These are phyloP conservation scores for Tenthredo scrophulariae DNA, from an alignment of 2,888 invertebrate species.

Conservation along the genomic window DNA sequence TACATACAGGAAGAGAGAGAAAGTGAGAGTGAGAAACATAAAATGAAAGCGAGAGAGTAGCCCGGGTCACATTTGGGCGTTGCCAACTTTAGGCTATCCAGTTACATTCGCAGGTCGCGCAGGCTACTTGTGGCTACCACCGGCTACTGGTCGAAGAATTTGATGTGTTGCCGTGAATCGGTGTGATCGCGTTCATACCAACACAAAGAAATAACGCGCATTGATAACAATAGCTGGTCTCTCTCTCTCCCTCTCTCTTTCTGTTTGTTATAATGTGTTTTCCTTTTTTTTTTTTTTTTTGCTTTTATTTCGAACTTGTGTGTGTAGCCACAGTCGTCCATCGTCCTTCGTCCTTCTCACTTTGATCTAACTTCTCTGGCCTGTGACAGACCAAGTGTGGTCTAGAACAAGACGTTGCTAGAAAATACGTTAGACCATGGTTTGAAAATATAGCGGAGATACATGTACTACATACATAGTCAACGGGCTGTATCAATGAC, in stretches of 20 bases:
- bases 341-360: neutral
- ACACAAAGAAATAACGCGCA: neutral
- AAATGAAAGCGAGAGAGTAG: slow-evolving; percentile 34
- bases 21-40: neutral
- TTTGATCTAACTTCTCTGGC: neutral
- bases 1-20: neutral
- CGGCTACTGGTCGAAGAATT: slow-evolving; percentile 48
- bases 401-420: slow-evolving; percentile 12
- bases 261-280: neutral
- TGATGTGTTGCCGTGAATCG: slow-evolving; percentile 36
- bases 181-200: slow-evolving; percentile 30
- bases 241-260: neutral
- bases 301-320: neutral
- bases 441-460: slow-evolving; percentile 27
- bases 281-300: neutral
- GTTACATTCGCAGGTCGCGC: slow-evolving; percentile 71
- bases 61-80: slow-evolving; percentile 71
- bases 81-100: slow-evolving; percentile 72
- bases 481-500: slow-evolving; percentile 48
- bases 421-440: slow-evolving; percentile 32
- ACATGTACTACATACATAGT: slow-evolving; percentile 8
- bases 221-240: slow-evolving; percentile 36
- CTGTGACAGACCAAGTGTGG: neutral
- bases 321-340: neutral
- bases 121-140: slow-evolving; percentile 57